A percentile compares a stretch with the other conserved stretches of the same genome.
Evolutionary conservation across 2,797 vertebrate genomes (phyloP).

Genomic region (Balearica regulorum): DNA sequence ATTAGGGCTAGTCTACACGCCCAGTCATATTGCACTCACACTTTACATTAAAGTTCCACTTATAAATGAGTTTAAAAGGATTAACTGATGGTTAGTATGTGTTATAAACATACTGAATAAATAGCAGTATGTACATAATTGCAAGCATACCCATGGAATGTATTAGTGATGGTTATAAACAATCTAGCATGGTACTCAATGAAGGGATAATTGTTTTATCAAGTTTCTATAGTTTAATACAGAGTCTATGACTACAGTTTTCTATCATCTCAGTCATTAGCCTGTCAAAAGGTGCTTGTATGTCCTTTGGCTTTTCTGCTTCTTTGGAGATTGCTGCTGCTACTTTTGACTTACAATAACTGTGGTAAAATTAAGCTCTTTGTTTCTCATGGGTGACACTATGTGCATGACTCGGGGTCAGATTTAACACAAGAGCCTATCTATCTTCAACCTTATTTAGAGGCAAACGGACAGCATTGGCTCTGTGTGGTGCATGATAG

Average conservation of each 20-base stretch:
- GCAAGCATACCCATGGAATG: neutral
- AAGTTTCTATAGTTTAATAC: neutral
- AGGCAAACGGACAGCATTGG: neutral
- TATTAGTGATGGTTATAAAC: neutral
- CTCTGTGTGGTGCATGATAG: neutral
- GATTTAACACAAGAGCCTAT: neutral
- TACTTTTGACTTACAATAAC: neutral
- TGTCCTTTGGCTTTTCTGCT: neutral
- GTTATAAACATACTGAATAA: neutral
- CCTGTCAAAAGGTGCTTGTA: neutral
- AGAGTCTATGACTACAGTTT: neutral
- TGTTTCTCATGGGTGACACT: neutral
- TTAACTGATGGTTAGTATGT: neutral
- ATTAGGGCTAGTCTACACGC: neutral
- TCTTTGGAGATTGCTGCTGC: neutral
- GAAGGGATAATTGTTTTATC: neutral
- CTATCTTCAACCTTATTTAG: neutral
- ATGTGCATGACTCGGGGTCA: neutral
- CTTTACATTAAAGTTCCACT: neutral
- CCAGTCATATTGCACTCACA: neutral
- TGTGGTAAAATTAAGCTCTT: neutral
- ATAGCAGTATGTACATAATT: neutral
- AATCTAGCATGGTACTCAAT: neutral
- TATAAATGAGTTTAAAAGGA: neutral
- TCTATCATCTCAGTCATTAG: neutral